Base-by-base conservation (phyloP, 2,797 vertebrate species). In the Cirrhinus molitorella region DNA sequence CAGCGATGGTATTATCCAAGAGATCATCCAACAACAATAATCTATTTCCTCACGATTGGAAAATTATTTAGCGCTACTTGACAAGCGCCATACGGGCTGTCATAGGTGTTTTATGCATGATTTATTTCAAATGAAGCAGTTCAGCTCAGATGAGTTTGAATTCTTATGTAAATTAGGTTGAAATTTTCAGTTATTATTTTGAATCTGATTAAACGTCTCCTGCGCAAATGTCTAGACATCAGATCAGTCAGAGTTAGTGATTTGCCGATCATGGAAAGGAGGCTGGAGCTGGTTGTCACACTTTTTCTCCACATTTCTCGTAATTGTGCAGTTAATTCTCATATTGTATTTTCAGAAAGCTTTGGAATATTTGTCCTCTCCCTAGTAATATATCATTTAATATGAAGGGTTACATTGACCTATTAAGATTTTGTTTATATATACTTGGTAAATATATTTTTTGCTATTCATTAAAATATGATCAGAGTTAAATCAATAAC, bases 161-260 rank as follows among this genome's bases (percentile, higher is more conserved):
- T 72, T 28, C 45, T 51, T 49, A 72, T 51, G 68, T 11, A 72
- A 51, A 72, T 72, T 71, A 21, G 9, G 45, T 51, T 51, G 23
- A 72, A 11, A 31, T 49, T 49, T 72, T 72, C 9, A 71, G 49
- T 71, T 49, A 17, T 28, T 28, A 19, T 49, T 71, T 25, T 49
- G 8, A 71, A 25, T 49, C 68, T 28, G 25, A 28, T 49, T 70
- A 14, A 70, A 47, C 2, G n/a, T 28, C 23, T 47, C 23, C 68
- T 3, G 14, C 2, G 0, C 43, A 71, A 28, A 71, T 49, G 53
- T 23, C 55, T 57, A 57, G 53, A 55, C 4, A 5, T 13, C 34
- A 14, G 21, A 21, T 68, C 68, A 49, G 14, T 71, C 16, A 23
- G 43, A 9, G 1, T 71, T 28, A 19, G 23, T 49, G 13, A 47